Conservation (phyloP, 2,888 invertebrate species). For the Cheilosia variabilis region DNA sequence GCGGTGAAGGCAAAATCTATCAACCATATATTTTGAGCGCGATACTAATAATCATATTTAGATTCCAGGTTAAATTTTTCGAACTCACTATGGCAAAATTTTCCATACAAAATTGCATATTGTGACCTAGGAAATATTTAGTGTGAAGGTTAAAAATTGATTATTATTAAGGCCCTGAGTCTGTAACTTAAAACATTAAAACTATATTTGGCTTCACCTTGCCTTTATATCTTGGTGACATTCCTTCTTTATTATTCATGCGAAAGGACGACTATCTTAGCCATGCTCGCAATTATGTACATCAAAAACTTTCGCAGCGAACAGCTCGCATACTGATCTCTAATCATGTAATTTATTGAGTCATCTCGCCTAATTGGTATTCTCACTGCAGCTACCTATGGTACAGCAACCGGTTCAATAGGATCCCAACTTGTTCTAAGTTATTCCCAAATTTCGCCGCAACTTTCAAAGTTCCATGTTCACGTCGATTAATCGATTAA, state of each 20-base stretch:
- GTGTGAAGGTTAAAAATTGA: too few relatives aligned
- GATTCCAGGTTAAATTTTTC: too few relatives aligned
- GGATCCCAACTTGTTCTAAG: conserved; percentile 24
- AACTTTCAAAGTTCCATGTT: conserved; percentile 10
- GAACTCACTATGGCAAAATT: too few relatives aligned
- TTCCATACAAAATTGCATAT: too few relatives aligned
- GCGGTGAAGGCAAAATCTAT: too few relatives aligned
- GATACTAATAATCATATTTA: too few relatives aligned
- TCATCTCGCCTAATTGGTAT: conserved; percentile 34
- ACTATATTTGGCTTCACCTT: too few relatives aligned
- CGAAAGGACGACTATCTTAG: not conserved
- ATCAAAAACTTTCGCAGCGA: conserved; percentile 22
- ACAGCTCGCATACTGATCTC: conserved; percentile 35
- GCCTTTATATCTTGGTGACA: too few relatives aligned
- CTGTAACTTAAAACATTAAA: too few relatives aligned
- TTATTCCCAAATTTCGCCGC: conserved; percentile 12
- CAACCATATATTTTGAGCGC: too few relatives aligned
- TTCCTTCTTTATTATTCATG: not conserved
- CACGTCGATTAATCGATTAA: conserved; percentile 47
- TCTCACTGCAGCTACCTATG: conserved; percentile 1
- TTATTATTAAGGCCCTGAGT: too few relatives aligned
- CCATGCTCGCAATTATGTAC: conserved; percentile 25
- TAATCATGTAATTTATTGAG: conserved; percentile 34
- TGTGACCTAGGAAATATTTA: too few relatives aligned
- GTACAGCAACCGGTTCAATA: not conserved